Evolutionary conservation across 1,140 invertebrate genomes (phyloP).

Genomic region (Andrena cerasifolii): DNA sequence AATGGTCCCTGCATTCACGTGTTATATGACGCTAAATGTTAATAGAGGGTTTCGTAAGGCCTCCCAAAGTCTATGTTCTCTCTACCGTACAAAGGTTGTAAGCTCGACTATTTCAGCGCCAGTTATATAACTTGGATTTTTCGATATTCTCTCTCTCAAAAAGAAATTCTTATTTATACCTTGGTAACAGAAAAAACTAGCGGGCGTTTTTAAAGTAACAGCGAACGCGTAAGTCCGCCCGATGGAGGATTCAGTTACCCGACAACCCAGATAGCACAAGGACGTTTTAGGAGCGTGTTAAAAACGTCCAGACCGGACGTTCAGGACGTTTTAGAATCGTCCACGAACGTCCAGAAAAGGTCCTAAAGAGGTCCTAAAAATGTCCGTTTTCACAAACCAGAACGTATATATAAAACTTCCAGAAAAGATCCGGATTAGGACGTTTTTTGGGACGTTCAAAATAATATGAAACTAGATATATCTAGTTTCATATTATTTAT

Average conservation of each 20-base stretch:
- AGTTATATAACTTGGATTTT: constrained; percentile 20
- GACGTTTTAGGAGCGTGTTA: too few relatives aligned
- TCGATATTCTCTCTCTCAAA: background rate
- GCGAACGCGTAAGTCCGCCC: background rate
- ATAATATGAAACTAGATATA: too few relatives aligned
- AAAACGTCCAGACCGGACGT: too few relatives aligned
- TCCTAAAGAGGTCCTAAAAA: too few relatives aligned
- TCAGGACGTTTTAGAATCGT: too few relatives aligned
- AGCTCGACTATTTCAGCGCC: background rate
- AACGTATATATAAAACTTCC: too few relatives aligned
- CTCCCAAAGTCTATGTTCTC: constrained; percentile 7
- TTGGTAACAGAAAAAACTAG: background rate
- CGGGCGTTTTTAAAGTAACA: background rate
- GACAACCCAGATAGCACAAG: too few relatives aligned
- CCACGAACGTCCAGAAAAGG: too few relatives aligned
- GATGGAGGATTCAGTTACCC: background rate
- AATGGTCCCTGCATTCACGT: background rate
- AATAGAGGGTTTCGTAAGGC: background rate
- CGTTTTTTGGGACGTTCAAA: too few relatives aligned
- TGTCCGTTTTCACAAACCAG: too few relatives aligned
- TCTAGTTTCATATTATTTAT: too few relatives aligned
- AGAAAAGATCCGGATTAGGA: too few relatives aligned
- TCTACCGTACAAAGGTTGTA: background rate
- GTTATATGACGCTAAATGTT: background rate
- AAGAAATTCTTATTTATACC: constrained; percentile 16